Evolutionary conservation across 2,113 vertebrate species (phyloP).

Genomic region (Crotalus helleri): DNA sequence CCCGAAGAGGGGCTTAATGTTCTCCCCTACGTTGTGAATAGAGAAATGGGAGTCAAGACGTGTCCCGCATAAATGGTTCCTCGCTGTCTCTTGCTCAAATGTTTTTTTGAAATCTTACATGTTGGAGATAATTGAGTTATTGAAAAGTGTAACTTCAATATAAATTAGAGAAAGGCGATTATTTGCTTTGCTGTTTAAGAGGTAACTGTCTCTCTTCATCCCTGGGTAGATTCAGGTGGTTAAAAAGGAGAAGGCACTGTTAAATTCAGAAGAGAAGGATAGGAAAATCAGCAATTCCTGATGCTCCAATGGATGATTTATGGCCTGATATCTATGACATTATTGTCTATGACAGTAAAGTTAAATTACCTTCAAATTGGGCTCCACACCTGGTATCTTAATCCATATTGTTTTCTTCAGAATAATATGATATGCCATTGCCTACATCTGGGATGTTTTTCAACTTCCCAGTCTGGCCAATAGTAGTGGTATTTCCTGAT

Average conservation of each 20-base stretch:
- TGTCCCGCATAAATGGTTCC: not conserved
- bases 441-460: not conserved
- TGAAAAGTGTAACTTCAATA: not conserved
- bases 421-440: not conserved
- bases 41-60: not conserved
- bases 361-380: not conserved
- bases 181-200: not conserved
- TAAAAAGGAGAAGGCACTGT: not conserved
- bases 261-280: not conserved
- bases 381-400: not conserved
- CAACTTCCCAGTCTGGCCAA: not conserved
- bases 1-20: not conserved
- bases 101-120: not conserved
- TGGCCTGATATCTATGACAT: not conserved
- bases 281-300: not conserved
- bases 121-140: not conserved
- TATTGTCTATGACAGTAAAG: not conserved
- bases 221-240: not conserved
- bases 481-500: not conserved
- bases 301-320: not conserved
- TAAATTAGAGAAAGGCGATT: not conserved
- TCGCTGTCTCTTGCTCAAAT: not conserved
- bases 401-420: not conserved
- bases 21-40: not conserved
- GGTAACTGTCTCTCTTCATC: not conserved